Conservation (phyloP, 2,113 vertebrate genomes). For the Lampris incognitus region DNA sequence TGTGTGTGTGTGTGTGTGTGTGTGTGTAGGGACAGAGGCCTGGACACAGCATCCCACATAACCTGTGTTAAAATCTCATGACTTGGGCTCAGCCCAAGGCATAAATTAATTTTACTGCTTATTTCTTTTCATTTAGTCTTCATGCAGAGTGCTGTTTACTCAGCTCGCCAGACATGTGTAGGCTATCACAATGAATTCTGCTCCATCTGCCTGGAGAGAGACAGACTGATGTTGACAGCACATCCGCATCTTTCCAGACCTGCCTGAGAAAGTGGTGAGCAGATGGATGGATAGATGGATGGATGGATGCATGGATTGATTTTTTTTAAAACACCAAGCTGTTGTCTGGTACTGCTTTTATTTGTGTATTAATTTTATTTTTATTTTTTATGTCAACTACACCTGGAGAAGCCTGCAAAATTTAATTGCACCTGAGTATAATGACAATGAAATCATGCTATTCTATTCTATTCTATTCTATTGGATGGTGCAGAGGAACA, state of each 20-base stretch:
- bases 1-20: too few relatives aligned
- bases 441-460: too few relatives aligned
- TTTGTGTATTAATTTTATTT: too few relatives aligned
- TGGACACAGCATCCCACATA: constrained; percentile 38
- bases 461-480: too few relatives aligned
- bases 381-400: too few relatives aligned
- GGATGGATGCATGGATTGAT: constrained; percentile 10
- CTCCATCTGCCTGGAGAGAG: constrained; percentile 21
- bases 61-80: constrained; percentile 17
- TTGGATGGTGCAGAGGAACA: constrained; percentile 35
- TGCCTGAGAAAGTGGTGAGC: neutral
- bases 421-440: too few relatives aligned
- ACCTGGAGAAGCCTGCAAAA: too few relatives aligned
- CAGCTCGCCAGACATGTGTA: constrained; percentile 30
- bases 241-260: constrained; percentile 8
- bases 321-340: too few relatives aligned
- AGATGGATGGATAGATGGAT: constrained; percentile 9
- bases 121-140: constrained; percentile 51
- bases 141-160: neutral
- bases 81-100: neutral
- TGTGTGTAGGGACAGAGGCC: constrained; percentile 20
- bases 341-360: too few relatives aligned
- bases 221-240: constrained; percentile 24
- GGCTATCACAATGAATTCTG: constrained; percentile 44
- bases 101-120: constrained; percentile 44